Percentiles rank a stretch among this genome's conserved stretches.
These are phyloP conservation scores for Drosophila obscura DNA, from an alignment of 1,140 invertebrate genomes.

Conservation along the genomic window DNA sequence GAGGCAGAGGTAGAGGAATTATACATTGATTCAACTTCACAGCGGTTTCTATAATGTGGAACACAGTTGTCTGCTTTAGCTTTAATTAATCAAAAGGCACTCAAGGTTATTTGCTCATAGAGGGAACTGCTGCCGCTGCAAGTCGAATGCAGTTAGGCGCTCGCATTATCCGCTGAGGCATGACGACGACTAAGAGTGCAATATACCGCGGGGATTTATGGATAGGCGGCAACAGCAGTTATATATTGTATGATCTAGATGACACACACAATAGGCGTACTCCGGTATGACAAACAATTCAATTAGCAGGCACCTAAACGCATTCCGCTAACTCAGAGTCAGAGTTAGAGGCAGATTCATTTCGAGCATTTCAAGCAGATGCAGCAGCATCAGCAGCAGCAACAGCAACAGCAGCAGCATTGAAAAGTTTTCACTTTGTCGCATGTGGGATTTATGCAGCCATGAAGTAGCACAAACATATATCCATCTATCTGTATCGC, in stretches of 20 bases:
- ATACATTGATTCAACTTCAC: neutral
- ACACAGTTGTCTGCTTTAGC: conserved; percentile 4
- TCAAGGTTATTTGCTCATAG: conserved; percentile 63
- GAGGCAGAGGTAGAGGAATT: neutral
- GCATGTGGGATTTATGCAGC: conserved; percentile 64
- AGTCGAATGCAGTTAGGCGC: conserved; percentile 71
- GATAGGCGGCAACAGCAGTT: conserved; percentile 2
- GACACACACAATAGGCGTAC: conserved; percentile 16
- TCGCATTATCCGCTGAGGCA: conserved; percentile 66
- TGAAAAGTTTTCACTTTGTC: conserved; percentile 76
- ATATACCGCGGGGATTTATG: neutral
- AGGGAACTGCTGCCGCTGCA: conserved; percentile 16
- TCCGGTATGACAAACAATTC: conserved; percentile 45
- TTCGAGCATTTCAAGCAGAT: conserved; percentile 10
- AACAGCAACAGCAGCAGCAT: neutral
- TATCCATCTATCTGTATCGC: conserved; percentile 43
- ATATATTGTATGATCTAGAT: conserved; percentile 2
- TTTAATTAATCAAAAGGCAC: conserved; percentile 55
- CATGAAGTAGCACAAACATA: conserved; percentile 71
- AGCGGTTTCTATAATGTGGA: neutral
- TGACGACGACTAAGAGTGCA: conserved; percentile 28
- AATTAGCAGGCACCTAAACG: conserved; percentile 35
- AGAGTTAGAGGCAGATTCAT: conserved; percentile 3
- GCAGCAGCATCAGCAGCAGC: neutral
- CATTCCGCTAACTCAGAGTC: conserved; percentile 5